phyloP scores from a whole-genome alignment of 2,113 vertebrate species.

The Podarcis raffonei region DNA sequence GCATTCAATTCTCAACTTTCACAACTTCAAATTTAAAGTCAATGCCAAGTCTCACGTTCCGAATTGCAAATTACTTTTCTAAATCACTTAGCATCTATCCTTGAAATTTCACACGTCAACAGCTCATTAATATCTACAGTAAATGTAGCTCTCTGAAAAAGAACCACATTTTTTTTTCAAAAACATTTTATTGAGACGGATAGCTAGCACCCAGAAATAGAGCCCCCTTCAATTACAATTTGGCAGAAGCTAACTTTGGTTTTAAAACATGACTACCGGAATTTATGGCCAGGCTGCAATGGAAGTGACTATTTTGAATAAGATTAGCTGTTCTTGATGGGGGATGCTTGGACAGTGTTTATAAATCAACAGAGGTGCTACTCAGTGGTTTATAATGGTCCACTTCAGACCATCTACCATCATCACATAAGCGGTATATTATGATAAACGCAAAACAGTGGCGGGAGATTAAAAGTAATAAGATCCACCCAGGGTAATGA shows the following conservation, averaged over 20 bases:
- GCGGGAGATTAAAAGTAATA: slow-evolving; percentile 66
- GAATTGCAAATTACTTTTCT: slow-evolving; percentile 77
- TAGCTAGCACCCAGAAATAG: slow-evolving; percentile 71
- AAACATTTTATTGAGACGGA: slow-evolving; percentile 74
- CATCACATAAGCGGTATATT: slow-evolving; percentile 68
- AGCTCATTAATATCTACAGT: slow-evolving; percentile 76
- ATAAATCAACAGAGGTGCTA: slow-evolving; percentile 71
- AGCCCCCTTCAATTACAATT: slow-evolving; percentile 73
- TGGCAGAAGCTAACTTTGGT: slow-evolving; percentile 77
- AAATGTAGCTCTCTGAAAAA: slow-evolving; percentile 72
- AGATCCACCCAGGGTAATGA: slow-evolving; percentile 58
- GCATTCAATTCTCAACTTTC: slow-evolving; percentile 61
- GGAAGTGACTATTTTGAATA: slow-evolving; percentile 74
- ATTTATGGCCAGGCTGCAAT: slow-evolving; percentile 73
- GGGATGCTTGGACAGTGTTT: slow-evolving; percentile 58
- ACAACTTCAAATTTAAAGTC: slow-evolving; percentile 66
- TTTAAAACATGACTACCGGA: slow-evolving; percentile 73
- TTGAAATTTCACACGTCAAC: slow-evolving; percentile 77
- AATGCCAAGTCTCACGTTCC: slow-evolving; percentile 65
- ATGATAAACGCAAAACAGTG: slow-evolving; percentile 65
- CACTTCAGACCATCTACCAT: slow-evolving; percentile 63
- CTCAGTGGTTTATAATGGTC: slow-evolving; percentile 69
- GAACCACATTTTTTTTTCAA: slow-evolving; percentile 57
- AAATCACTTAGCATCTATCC: slow-evolving; percentile 78
- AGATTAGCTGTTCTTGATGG: slow-evolving; percentile 73